Evolutionary conservation across 2,888 invertebrate genomes (phyloP), one percentile per base, ranked within the genome.

Genomic region (Ametastegia equiseti): DNA sequence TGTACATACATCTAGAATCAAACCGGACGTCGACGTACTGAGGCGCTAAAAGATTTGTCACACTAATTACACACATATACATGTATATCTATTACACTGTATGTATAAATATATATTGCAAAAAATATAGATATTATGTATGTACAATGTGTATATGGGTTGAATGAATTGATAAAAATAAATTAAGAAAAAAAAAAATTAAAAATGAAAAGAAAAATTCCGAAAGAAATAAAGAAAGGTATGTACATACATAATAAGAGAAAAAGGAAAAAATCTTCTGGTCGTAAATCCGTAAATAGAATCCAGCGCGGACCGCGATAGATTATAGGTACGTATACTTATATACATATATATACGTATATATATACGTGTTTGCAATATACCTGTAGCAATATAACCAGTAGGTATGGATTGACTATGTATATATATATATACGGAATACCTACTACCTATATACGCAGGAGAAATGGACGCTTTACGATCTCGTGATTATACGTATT

Each of bases 401-500:
- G 71, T 27, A 27, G 4, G 15, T 45, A 15, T 1, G 30, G 13
- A 5, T 45, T n/a, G 67, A 39, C 30, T 67, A 36, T n/a, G 73
- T 47, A 45, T n/a, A 71, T 71, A 71, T 47, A n/a, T n/a, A n/a
- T n/a, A n/a, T n/a, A n/a, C n/a, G n/a, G n/a, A n/a, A n/a, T n/a
- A n/a, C n/a, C n/a, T n/a, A n/a, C n/a, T n/a, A n/a, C n/a, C n/a
- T n/a, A n/a, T n/a, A n/a, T 45, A 71, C 47, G 47, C 27, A 71
- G 19, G 36, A 23, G 27, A 47, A 27, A 54, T 30, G 73, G 73
- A 73, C 50, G 30, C 9, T 73, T 73, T 73, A 73, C 73, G 73
- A 73, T 73, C 50, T 73, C 54, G 50, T 73, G 54, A 73, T 73
- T 73, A 73, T 33, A 50, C n/a, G n/a, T 36, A 50, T 54, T 73